Conservation (phyloP, 2,113 vertebrate species). For the Accipiter cooperii region DNA sequence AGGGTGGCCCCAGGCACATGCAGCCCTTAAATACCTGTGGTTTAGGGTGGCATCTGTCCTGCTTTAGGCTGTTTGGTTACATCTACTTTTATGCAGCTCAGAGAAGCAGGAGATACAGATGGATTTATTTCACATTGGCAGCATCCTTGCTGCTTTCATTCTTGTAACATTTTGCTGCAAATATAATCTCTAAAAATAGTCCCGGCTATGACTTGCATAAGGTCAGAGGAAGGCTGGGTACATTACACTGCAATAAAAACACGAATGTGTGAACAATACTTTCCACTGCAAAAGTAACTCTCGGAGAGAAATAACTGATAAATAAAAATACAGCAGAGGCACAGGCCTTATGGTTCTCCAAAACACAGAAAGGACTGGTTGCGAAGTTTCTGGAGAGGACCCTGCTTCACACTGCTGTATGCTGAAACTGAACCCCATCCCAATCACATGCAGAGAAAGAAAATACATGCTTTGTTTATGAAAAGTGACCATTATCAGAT, state of each 20-base stretch:
- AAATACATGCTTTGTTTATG: background rate
- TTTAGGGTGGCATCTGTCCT: background rate
- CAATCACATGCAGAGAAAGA: background rate
- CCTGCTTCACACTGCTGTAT: background rate
- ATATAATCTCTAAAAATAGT: slow-evolving; percentile 65
- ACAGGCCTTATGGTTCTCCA: background rate
- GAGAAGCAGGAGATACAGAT: background rate
- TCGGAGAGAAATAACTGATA: background rate
- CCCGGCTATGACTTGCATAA: slow-evolving; percentile 54
- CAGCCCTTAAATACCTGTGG: background rate
- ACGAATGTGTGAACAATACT: slow-evolving; percentile 1
- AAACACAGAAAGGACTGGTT: background rate
- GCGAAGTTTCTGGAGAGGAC: background rate
- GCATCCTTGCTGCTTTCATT: slow-evolving; percentile 39
- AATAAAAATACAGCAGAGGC: background rate
- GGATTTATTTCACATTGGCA: slow-evolving; percentile 12
- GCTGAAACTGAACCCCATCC: background rate
- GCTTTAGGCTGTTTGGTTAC: background rate
- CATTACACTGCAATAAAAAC: slow-evolving; percentile 15
- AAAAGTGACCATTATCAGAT: background rate
- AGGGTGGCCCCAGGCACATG: background rate
- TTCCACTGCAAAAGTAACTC: slow-evolving; percentile 19
- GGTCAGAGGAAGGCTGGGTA: slow-evolving; percentile 46
- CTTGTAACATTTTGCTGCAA: slow-evolving; percentile 51
- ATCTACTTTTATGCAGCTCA: background rate